These are phyloP conservation scores for Drosophila pegasa DNA, from an alignment of 2,888 invertebrate genomes.

Conservation along the genomic window DNA sequence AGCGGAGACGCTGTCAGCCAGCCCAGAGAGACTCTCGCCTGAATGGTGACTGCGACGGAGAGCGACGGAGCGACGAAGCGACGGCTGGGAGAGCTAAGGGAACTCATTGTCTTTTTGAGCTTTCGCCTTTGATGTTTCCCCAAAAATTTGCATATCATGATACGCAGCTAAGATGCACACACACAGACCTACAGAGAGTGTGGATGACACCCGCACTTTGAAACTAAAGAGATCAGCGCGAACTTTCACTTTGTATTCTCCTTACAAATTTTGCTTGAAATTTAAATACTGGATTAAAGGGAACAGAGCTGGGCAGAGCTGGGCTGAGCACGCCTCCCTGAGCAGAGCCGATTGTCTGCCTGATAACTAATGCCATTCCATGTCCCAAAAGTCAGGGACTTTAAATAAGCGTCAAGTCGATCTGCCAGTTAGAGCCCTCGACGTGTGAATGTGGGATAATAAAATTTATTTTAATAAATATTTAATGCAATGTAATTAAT, in stretches of 20 bases:
- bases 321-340: conserved; percentile 3
- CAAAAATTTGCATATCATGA: conserved; percentile 76
- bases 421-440: conserved; percentile 3
- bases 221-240: conserved; percentile 50
- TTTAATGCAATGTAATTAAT: conserved; percentile 62
- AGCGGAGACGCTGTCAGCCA: conserved; percentile 49
- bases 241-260: conserved; percentile 65
- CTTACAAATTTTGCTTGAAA: conserved; percentile 44
- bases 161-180: conserved; percentile 56
- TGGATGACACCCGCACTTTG: conserved; percentile 49
- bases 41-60: background rate
- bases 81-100: background rate
- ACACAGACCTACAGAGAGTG: conserved; percentile 13
- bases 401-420: conserved; percentile 26
- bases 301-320: background rate
- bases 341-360: conserved; percentile 19
- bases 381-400: conserved; percentile 20
- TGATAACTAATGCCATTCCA: conserved; percentile 29
- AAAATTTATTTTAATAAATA: conserved; percentile 67
- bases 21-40: conserved; percentile 22
- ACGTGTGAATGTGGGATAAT: conserved; percentile 34
- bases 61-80: conserved; percentile 2
- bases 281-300: conserved; percentile 48
- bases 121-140: conserved; percentile 72
- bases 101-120: conserved; percentile 71